Conservation (phyloP, 2,797 vertebrate genomes). For the Tokudaia tokunoshimensis region DNA sequence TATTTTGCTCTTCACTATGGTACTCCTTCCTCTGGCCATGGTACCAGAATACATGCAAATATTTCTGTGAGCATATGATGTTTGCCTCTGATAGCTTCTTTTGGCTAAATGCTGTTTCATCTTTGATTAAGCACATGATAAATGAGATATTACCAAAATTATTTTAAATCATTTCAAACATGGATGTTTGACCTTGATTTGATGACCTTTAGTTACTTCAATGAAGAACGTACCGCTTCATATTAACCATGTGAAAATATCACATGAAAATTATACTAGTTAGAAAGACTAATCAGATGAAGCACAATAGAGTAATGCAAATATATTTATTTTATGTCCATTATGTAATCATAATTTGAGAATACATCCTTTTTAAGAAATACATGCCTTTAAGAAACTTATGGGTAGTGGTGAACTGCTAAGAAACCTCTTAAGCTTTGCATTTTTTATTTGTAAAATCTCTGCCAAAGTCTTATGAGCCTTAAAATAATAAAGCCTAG, state of each 20-base stretch:
- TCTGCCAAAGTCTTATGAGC: background rate
- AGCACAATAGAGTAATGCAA: background rate
- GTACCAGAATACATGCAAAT: background rate
- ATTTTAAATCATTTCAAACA: background rate
- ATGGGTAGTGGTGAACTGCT: background rate
- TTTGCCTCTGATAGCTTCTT: background rate
- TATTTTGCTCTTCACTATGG: background rate
- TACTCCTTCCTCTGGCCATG: background rate
- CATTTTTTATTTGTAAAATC: slow-evolving; percentile 50
- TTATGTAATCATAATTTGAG: background rate
- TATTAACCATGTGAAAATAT: background rate
- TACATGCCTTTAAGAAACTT: background rate
- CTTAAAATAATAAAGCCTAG: slow-evolving; percentile 56
- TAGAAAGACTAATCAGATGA: background rate
- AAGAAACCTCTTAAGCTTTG: slow-evolving; percentile 32
- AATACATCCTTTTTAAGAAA: background rate
- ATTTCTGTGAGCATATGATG: background rate
- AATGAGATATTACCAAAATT: background rate
- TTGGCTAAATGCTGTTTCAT: background rate
- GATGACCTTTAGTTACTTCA: background rate
- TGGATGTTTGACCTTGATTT: background rate
- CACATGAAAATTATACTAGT: background rate
- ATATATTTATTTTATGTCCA: background rate
- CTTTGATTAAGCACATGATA: slow-evolving; percentile 30
- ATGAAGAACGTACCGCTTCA: background rate